Percentiles rank a stretch among this genome's conserved stretches.
phyloP scores from a whole-genome alignment of 1,140 invertebrate species.

The Drosophila ananassae region DNA sequence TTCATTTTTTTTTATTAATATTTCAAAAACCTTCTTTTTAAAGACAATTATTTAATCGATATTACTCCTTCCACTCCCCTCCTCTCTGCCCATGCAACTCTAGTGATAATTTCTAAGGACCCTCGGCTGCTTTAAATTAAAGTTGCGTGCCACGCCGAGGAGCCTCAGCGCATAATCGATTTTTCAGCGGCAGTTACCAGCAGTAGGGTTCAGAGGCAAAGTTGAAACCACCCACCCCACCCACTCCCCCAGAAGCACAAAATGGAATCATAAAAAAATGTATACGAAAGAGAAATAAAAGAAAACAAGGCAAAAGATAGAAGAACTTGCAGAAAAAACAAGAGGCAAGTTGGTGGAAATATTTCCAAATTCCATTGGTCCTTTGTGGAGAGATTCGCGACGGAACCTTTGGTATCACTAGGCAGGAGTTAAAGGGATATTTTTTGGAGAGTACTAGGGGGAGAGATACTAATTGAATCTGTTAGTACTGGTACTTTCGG shows the following conservation, averaged over 20 bases:
- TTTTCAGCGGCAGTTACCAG: slow-evolving; percentile 27
- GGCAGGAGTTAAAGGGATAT: slow-evolving; percentile 10
- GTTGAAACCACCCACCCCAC: slow-evolving; percentile 16
- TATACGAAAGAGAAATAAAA: slow-evolving; percentile 23
- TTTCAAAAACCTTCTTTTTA: background rate
- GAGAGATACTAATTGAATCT: no score
- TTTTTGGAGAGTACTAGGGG: background rate
- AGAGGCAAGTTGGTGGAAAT: slow-evolving; percentile 15
- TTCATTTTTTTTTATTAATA: slow-evolving; percentile 5
- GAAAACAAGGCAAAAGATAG: slow-evolving; percentile 18
- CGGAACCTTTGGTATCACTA: slow-evolving; percentile 13
- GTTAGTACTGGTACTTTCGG: no score
- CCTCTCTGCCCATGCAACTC: no score
- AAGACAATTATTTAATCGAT: slow-evolving; percentile 36
- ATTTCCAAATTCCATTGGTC: slow-evolving; percentile 35
- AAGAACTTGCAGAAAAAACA: slow-evolving; percentile 7
- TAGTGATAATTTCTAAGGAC: background rate
- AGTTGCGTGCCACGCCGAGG: slow-evolving; percentile 21
- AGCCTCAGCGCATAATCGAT: slow-evolving; percentile 34
- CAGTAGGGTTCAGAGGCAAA: slow-evolving; percentile 1
- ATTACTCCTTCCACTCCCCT: background rate
- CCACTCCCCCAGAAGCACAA: slow-evolving; percentile 4
- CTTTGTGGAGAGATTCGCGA: background rate
- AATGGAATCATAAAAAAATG: slow-evolving; percentile 39
- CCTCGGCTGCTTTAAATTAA: slow-evolving; percentile 36